These are phyloP conservation scores for Mormoops blainvillei DNA, from an alignment of 2,113 vertebrate genomes.

Conservation along the genomic window DNA sequence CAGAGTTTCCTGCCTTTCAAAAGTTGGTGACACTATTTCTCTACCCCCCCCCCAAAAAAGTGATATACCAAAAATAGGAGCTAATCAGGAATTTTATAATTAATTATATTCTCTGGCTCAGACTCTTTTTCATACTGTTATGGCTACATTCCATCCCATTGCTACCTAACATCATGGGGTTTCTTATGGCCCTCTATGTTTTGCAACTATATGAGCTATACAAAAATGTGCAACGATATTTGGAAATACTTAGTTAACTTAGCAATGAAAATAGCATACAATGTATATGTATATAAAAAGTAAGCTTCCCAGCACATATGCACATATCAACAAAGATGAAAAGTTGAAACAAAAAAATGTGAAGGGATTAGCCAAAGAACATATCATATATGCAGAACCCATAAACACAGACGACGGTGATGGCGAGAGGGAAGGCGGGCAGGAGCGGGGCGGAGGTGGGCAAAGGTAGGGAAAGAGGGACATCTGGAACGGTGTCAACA, in stretches of 20 bases:
- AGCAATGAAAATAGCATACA: not conserved
- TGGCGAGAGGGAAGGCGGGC: too few species aligned
- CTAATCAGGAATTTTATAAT: conserved; percentile 61
- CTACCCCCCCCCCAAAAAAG: too few species aligned
- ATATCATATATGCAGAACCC: too few species aligned
- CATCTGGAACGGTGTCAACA: too few species aligned
- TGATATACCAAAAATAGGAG: conserved; percentile 39
- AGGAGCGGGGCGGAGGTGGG: too few species aligned
- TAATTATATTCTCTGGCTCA: conserved; percentile 56
- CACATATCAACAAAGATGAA: not conserved
- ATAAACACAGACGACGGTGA: too few species aligned
- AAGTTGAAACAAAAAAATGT: not conserved
- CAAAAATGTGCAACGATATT: not conserved
- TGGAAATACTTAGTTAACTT: conserved; percentile 20
- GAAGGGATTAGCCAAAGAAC: too few species aligned
- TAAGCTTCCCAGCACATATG: not conserved
- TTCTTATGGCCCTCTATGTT: not conserved
- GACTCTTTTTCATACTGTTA: not conserved
- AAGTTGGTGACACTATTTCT: conserved; percentile 48
- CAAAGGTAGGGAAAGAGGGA: too few species aligned
- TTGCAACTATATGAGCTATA: not conserved
- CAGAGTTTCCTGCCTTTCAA: conserved; percentile 25
- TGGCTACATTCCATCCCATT: not conserved
- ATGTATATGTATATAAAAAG: not conserved
- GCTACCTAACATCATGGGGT: not conserved